Evolutionary conservation across 1,140 invertebrate genomes (phyloP).

Genomic region (Chironomus striatipennis): DNA sequence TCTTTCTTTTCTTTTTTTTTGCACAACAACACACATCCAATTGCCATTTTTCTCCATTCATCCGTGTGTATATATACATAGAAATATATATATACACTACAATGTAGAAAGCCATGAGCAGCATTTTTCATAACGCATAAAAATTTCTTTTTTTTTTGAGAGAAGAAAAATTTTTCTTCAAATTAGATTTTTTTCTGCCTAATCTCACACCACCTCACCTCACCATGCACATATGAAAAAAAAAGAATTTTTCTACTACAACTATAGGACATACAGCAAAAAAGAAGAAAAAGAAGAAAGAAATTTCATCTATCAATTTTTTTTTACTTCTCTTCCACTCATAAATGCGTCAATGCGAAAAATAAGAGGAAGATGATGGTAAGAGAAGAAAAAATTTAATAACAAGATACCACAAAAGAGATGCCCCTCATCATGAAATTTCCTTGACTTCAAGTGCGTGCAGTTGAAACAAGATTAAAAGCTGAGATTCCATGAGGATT

Average conservation of each 20-base stretch:
- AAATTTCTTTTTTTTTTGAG: background rate
- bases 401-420: constrained; percentile 7
- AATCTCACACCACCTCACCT: too few relatives aligned
- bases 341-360: background rate
- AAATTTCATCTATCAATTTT: background rate
- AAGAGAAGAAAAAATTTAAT: background rate
- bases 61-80: background rate
- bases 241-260: too few relatives aligned
- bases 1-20: constrained; percentile 9
- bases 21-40: constrained; percentile 21
- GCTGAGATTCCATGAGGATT: background rate
- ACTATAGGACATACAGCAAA: too few relatives aligned
- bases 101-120: constrained; percentile 4
- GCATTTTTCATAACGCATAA: constrained; percentile 21
- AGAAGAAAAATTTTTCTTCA: background rate
- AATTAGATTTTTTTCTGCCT: background rate
- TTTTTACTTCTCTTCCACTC: background rate
- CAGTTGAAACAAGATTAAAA: background rate
- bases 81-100: too few relatives aligned
- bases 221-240: too few relatives aligned
- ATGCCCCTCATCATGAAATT: constrained; percentile 1
- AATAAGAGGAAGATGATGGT: background rate
- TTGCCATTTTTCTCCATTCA: constrained; percentile 18
- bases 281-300: too few relatives aligned
- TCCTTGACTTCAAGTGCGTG: background rate